A percentile compares a stretch with the other conserved stretches of the same genome.
These are phyloP conservation scores for Lepisosteus oculatus DNA, from an alignment of 2,113 vertebrate genomes.

Conservation along the genomic window DNA sequence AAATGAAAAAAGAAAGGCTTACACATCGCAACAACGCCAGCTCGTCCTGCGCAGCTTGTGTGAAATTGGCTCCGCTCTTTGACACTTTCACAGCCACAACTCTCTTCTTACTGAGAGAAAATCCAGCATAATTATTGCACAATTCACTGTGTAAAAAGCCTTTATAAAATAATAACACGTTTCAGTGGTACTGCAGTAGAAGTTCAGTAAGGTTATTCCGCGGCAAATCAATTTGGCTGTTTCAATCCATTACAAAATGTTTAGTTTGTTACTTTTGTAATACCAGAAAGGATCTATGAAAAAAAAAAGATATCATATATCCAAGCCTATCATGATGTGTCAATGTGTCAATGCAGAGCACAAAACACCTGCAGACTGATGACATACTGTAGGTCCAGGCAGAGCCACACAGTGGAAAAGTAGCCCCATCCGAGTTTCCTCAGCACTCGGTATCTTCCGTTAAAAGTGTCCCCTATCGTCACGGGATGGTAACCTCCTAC, in stretches of 20 bases:
- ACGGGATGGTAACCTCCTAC: slow-evolving; percentile 69
- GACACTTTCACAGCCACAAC: slow-evolving; percentile 77
- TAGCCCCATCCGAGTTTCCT: slow-evolving; percentile 68
- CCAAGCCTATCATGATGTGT: no score
- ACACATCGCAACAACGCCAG: slow-evolving; percentile 71
- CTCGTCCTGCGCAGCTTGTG: slow-evolving; percentile 73
- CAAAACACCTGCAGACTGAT: background rate
- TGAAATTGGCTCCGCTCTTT: slow-evolving; percentile 71
- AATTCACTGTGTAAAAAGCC: background rate
- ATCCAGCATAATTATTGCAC: background rate
- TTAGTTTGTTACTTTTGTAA: no score
- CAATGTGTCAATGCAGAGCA: background rate
- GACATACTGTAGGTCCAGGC: slow-evolving; percentile 67
- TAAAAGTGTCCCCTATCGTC: slow-evolving; percentile 66
- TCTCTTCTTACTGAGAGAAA: slow-evolving; percentile 50
- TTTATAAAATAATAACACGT: background rate
- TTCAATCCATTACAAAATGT: no score
- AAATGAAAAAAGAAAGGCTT: slow-evolving; percentile 30
- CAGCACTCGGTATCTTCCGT: slow-evolving; percentile 68
- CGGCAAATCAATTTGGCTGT: no score
- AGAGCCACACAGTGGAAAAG: slow-evolving; percentile 83
- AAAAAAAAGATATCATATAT: no score
- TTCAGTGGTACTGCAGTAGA: no score
- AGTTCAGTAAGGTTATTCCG: no score
- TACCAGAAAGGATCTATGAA: no score